Base-by-base conservation (phyloP, 2,797 vertebrate genomes). In the Yasuhikotakia modesta region DNA sequence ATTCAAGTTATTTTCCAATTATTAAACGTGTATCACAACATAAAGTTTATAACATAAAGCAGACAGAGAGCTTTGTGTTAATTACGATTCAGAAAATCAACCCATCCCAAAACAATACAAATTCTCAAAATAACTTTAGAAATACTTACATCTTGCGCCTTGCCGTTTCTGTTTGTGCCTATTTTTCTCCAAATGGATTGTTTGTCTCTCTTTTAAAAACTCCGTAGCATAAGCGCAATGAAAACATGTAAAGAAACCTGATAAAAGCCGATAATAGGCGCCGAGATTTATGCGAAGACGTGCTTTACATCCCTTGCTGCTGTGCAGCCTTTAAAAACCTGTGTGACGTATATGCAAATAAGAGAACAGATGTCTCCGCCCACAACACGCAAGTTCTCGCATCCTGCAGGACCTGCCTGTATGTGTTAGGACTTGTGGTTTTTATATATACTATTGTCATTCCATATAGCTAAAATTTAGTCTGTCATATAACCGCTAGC, bases 61-160 rank as follows among this genome's bases (percentile, higher is more conserved):
- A 27, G 27, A 27, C 4, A 27, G 27, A 27, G 2, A 27, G 27
- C 27, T 27, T 27, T 27, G 27, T 27, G 27, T 27, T 39, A 39
- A 39, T 39, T 39, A 39, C 8, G 35, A 7, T 39, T 39, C 35
- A 39, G 35, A 39, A 39, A 39, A 39, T 39, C 35, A 39, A 5
- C 35, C 35, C 35, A 7, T 7, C 6, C 45, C 10, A 19, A 35
- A 61, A 6, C 35, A 7, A 39, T 1, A 57, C 10, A 19, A 35
- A 61, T 10, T 17, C 39, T 43, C 39, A 0, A 19, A 17, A 16
- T 21, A 78, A 19, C 10, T 4, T 22, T 3, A 17, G 11, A 4
- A 57, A 24, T 72, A 79, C 76, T 79, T 22, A 79, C 77, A 79
- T 79, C 72, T 35, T 66, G 10, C 39, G 16, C 14, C 12, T 2